These are phyloP conservation scores for Platichthys stellatus DNA, from an alignment of 2,113 vertebrate genomes.

Conservation along the genomic window DNA sequence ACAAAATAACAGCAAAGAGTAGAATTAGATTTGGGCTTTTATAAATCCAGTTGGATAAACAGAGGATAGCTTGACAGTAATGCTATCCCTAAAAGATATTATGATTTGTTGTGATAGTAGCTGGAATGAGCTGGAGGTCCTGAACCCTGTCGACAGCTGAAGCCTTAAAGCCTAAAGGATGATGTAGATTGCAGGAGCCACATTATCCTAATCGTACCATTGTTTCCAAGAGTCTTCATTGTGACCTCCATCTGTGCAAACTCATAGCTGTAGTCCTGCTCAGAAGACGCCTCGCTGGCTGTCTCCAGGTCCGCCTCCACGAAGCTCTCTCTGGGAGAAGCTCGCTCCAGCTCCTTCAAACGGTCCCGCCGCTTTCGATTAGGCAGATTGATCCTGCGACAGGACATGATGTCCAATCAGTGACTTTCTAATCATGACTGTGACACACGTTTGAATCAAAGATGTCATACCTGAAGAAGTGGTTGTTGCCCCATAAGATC, in stretches of 20 bases:
- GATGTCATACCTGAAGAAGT: conserved; percentile 92
- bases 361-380: conserved; percentile 93
- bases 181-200: conserved; percentile 10
- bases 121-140: background rate
- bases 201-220: conserved; percentile 82
- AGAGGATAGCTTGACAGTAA: too few species aligned
- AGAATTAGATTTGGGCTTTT: too few species aligned
- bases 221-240: conserved; percentile 96
- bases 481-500: conserved; percentile 99
- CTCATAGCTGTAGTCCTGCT: conserved; percentile 97
- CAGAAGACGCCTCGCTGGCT: conserved; percentile 97
- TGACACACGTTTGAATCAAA: background rate
- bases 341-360: conserved; percentile 92
- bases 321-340: conserved; percentile 81
- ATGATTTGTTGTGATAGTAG: background rate
- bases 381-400: conserved; percentile 92
- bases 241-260: conserved; percentile 99
- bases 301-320: conserved; percentile 92
- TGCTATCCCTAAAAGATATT: too few species aligned
- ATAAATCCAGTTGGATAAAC: too few species aligned
- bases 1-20: too few species aligned
- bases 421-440: background rate
- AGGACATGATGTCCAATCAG: conserved; percentile 1
- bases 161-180: conserved; percentile 4
- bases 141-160: conserved; percentile 15